These are phyloP conservation scores for Formica aserva DNA, from an alignment of 2,888 invertebrate genomes.

Conservation along the genomic window DNA sequence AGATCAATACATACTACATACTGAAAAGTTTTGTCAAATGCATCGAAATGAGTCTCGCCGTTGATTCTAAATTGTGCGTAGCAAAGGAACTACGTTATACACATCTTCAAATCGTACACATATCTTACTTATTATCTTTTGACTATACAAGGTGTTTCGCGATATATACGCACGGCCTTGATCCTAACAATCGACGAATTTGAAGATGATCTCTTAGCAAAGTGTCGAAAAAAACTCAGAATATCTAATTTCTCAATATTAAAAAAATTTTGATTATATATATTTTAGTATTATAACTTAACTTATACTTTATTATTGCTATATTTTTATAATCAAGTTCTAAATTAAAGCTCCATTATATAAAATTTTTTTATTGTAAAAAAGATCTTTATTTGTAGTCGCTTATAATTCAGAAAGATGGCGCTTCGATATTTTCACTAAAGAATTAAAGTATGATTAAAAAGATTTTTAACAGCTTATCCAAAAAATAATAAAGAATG, in stretches of 20 bases:
- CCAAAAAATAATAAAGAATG: not conserved
- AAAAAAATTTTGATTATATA: not conserved
- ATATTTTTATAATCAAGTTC: not conserved
- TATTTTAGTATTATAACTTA: too few species aligned
- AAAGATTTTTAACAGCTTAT: not conserved
- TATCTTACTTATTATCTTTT: not conserved
- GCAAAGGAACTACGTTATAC: conserved; percentile 57
- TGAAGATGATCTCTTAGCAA: not conserved
- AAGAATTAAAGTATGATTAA: not conserved
- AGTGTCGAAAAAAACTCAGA: not conserved
- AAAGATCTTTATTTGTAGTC: not conserved
- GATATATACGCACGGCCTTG: not conserved
- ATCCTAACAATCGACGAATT: not conserved
- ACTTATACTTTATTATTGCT: not conserved
- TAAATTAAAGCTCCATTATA: not conserved
- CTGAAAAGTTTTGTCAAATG: conserved; percentile 53
- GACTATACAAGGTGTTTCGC: conserved; percentile 24
- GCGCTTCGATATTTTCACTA: not conserved
- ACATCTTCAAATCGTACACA: conserved; percentile 27
- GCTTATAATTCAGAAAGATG: not conserved
- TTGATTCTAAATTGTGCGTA: conserved; percentile 52
- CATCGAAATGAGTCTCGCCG: conserved; percentile 41
- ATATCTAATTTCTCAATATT: not conserved
- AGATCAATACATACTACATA: conserved; percentile 54
- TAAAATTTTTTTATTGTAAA: not conserved